Conservation (phyloP, 1,140 invertebrate genomes). For the Gryon sp. region DNA sequence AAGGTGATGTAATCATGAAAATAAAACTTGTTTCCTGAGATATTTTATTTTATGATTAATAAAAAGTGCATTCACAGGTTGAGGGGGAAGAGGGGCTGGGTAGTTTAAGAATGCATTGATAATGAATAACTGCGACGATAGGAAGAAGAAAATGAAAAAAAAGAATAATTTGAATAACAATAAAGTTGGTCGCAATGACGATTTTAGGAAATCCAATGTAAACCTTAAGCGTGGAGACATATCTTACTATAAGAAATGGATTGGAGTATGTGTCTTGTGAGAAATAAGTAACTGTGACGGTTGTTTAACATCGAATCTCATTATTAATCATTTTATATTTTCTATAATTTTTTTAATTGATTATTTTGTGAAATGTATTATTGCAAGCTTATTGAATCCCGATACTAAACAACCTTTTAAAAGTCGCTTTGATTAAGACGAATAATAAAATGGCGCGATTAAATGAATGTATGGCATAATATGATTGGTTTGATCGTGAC, state of each 20-base stretch:
- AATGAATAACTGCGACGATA: slow-evolving; percentile 45
- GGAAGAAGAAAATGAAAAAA: slow-evolving; percentile 32
- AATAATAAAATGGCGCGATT: slow-evolving; percentile 44
- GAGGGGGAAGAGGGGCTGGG: too few relatives aligned
- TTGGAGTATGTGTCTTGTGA: slow-evolving; percentile 74
- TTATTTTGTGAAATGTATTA: too few relatives aligned
- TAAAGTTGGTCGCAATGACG: slow-evolving; percentile 54
- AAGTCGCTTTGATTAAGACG: slow-evolving; percentile 28
- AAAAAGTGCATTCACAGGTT: too few relatives aligned
- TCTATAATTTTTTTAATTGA: neutral
- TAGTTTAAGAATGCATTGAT: slow-evolving; percentile 63
- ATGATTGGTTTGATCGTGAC: slow-evolving; percentile 23
- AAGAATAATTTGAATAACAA: slow-evolving; percentile 48
- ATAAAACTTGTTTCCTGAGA: neutral
- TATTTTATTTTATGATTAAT: too few relatives aligned
- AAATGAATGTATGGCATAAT: slow-evolving; percentile 54
- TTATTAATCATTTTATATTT: slow-evolving; percentile 3
- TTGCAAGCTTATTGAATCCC: slow-evolving; percentile 17
- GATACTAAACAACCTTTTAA: slow-evolving; percentile 61
- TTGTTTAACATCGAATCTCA: slow-evolving; percentile 61
- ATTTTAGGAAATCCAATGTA: slow-evolving; percentile 77
- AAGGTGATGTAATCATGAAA: too few relatives aligned
- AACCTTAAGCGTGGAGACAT: slow-evolving; percentile 75
- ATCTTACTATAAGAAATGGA: slow-evolving; percentile 80
- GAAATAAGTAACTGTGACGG: slow-evolving; percentile 63